phyloP scores from a whole-genome alignment of 1,140 invertebrate species.

The Drosophila mayri region DNA sequence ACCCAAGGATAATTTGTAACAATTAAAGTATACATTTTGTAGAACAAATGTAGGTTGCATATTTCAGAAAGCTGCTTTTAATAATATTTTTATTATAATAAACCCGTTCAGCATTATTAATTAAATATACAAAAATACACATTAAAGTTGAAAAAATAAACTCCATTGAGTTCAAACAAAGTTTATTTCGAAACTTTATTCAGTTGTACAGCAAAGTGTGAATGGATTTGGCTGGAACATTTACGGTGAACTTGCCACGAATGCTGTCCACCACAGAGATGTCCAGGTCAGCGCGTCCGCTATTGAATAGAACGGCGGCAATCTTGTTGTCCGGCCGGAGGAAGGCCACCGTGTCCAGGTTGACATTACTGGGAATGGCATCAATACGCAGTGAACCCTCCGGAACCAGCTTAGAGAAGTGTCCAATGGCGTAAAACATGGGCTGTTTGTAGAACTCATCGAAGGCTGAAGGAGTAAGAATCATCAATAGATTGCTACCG shows the following conservation, averaged over 20 bases:
- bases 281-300: constrained; percentile 68
- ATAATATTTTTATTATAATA: neutral
- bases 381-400: constrained; percentile 87
- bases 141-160: neutral
- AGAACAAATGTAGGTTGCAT: neutral
- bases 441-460: constrained; percentile 95
- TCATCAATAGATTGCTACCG: neutral
- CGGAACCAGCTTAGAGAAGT: constrained; percentile 93
- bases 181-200: constrained; percentile 16
- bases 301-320: constrained; percentile 88
- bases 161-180: rapidly evolving
- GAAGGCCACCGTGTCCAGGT: constrained; percentile 86
- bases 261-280: constrained; percentile 59
- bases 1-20: too few species aligned
- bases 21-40: too few species aligned
- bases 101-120: neutral
- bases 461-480: constrained; percentile 33
- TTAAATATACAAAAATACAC: too few species aligned
- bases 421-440: constrained; percentile 94
- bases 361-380: constrained; percentile 62
- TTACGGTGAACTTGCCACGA: constrained; percentile 57
- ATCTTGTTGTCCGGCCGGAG: constrained; percentile 86
- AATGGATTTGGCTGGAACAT: constrained; percentile 74
- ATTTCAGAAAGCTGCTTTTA: neutral
- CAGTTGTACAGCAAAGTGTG: constrained; percentile 73